Evolutionary conservation across 2,797 vertebrate genomes (phyloP), one percentile per base, ranked within the genome.

Genomic region (Megaceryle alcyon): DNA sequence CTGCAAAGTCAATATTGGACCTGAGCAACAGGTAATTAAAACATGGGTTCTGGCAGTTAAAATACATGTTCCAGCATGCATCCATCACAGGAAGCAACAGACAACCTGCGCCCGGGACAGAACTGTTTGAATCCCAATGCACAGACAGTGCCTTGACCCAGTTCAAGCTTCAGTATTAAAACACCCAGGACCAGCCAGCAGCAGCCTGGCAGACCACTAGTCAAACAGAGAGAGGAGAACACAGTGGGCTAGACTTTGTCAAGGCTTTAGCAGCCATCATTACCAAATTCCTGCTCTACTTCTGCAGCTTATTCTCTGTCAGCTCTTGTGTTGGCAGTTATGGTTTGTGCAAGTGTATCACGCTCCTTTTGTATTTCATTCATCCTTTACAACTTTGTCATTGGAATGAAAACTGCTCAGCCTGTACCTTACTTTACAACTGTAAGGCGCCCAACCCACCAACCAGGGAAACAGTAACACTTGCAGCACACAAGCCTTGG

Each of bases 251-350:
- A 68, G 9, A 44, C 60, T 90, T 79, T 46, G 10, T 48, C n/a
- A 35, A 48, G 22, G 41, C 25, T 68, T 86, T 64, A 82, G 60
- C n/a, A 65, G 77, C 11, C 35, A 53, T 3, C n/a, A 28, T 3
- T 16, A 57, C 17, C 64, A 78, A 86, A 71, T 41, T 83, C 39
- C 68, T 54, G 26, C 49, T 26, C 10, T 7, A 51, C 3, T 79
- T 33, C 6, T 29, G 12, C 39, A 92, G 35, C 6, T 77, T 56
- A 44, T 26, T 49, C 25, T 68, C 26, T 6, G 8, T 18, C n/a
- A 78, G 9, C 46, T 57, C 65, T 33, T 44, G 39, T 0, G 0
- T 3, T 54, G 29, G 49, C 2, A 1, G 9, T n/a, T 81, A 71
- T 0, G 0, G 35, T 28, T 26, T 21, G n/a, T 41, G 61, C 61